Evolutionary conservation across 1,140 invertebrate species (phyloP).

Genomic region (Temnothorax longispinosus): DNA sequence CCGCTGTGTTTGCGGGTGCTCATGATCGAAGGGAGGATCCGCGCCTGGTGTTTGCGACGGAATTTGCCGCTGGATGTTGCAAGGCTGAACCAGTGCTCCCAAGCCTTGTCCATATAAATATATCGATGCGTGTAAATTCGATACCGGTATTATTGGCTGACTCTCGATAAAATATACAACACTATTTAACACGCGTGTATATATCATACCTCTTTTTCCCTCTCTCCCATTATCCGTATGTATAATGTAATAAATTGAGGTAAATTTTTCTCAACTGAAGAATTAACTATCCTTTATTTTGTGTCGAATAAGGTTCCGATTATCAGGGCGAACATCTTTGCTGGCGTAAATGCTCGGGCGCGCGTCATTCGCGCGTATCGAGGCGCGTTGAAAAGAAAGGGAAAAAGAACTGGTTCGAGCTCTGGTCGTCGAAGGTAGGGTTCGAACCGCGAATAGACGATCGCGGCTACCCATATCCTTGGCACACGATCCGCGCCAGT

Average conservation of each 20-base stretch:
- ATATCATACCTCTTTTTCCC: not conserved
- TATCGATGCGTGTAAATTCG: slow-evolving; percentile 19
- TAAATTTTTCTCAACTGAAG: not conserved
- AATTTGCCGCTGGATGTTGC: slow-evolving; percentile 26
- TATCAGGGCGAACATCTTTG: not conserved
- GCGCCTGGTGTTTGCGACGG: slow-evolving; percentile 7
- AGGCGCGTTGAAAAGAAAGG: slow-evolving; percentile 11
- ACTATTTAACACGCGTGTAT: not conserved
- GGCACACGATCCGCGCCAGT: slow-evolving; percentile 25
- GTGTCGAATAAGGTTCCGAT: not conserved
- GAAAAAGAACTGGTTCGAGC: slow-evolving; percentile 45
- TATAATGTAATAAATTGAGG: not conserved
- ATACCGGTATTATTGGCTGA: not conserved
- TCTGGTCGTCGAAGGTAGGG: slow-evolving; percentile 25
- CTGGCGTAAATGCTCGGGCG: not conserved
- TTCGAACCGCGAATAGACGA: slow-evolving; percentile 32
- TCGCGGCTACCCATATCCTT: slow-evolving; percentile 36
- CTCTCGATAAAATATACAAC: not conserved
- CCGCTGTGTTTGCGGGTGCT: not conserved
- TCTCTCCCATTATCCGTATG: not conserved
- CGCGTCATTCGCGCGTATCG: slow-evolving; percentile 20
- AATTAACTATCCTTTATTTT: slow-evolving; percentile 7
- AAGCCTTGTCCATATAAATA: slow-evolving; percentile 16
- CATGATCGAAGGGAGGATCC: slow-evolving; percentile 3
- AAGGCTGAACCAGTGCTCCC: not conserved